Evolutionary conservation across 2,888 invertebrate genomes (phyloP).

Genomic region (Aspidapion aeneum): DNA sequence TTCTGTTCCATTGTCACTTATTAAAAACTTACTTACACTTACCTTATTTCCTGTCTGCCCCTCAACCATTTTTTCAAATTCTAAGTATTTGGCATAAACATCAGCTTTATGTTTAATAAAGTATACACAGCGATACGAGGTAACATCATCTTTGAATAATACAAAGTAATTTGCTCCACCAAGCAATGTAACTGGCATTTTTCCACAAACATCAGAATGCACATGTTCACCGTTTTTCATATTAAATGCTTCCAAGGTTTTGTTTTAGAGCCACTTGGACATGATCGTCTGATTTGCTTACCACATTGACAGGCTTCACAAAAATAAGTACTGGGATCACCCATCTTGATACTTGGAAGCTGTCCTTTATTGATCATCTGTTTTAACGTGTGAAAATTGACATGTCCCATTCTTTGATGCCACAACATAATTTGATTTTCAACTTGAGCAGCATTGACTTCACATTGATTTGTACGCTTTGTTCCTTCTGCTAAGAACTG

Average conservation of each 20-base stretch:
- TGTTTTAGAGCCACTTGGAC: no score
- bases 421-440: constrained; percentile 18
- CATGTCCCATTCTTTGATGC: constrained; percentile 19
- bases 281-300: constrained; percentile 21
- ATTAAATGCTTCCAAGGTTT: constrained; percentile 13
- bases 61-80: constrained; percentile 17
- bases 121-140: constrained; percentile 20
- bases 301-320: constrained; percentile 13
- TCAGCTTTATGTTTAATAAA: constrained; percentile 19
- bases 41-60: constrained; percentile 14
- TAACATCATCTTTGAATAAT: constrained; percentile 27
- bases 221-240: constrained; percentile 23
- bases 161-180: constrained; percentile 25
- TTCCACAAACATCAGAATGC: constrained; percentile 25
- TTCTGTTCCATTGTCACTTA: constrained; percentile 9
- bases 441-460: constrained; percentile 12
- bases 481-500: constrained; percentile 14
- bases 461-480: constrained; percentile 13
- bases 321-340: constrained; percentile 1
- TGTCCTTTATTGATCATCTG: not conserved
- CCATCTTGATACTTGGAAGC: no score
- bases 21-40: not conserved
- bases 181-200: constrained; percentile 19
- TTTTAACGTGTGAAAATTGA: constrained; percentile 12
- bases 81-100: constrained; percentile 19